phyloP scores from a whole-genome alignment of 2,797 vertebrate genomes.

The Falco berigora region DNA sequence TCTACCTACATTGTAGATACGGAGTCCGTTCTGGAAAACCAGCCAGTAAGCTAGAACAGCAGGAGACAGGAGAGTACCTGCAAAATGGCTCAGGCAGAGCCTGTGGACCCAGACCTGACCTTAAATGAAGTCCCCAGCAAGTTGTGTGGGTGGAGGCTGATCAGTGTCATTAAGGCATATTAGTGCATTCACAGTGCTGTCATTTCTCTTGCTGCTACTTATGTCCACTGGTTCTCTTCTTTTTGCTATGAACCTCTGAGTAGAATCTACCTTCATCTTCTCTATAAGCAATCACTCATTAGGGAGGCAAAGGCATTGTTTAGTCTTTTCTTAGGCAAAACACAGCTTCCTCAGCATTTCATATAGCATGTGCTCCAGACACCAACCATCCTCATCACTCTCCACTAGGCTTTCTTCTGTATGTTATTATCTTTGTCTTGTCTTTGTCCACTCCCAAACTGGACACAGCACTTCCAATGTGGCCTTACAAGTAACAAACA shows the following conservation, averaged over 20 bases:
- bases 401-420: neutral
- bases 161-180: neutral
- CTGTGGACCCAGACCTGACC: neutral
- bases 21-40: neutral
- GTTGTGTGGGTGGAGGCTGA: neutral
- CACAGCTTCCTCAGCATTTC: neutral
- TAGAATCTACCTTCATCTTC: neutral
- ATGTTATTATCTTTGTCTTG: neutral
- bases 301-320: neutral
- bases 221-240: neutral
- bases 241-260: neutral
- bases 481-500: neutral
- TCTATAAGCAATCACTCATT: neutral
- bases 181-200: neutral
- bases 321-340: neutral
- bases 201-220: neutral
- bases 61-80: neutral
- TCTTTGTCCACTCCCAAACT: neutral
- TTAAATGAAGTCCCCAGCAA: neutral
- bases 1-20: neutral
- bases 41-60: neutral
- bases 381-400: neutral
- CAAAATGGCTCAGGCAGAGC: neutral
- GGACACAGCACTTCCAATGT: neutral
- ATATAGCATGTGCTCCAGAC: neutral